These are phyloP conservation scores for Cyclura pinguis DNA, from an alignment of 2,797 vertebrate genomes.

Conservation along the genomic window DNA sequence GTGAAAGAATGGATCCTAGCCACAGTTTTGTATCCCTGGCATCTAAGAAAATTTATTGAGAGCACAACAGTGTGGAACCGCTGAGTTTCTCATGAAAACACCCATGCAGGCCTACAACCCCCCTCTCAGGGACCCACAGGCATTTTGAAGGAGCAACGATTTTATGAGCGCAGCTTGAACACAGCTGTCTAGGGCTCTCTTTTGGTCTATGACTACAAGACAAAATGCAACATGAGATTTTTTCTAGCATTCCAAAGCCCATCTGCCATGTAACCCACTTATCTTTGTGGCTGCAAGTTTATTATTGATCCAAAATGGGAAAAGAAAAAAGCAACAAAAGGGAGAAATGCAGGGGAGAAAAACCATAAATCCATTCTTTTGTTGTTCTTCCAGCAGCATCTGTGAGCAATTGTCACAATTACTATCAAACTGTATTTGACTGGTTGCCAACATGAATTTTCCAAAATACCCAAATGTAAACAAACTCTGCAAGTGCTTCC, in stretches of 20 bases:
- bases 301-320: constrained; percentile 81
- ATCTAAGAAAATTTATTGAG: constrained; percentile 58
- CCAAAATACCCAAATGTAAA: constrained; percentile 85
- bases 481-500: constrained; percentile 85
- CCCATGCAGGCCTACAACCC: constrained; percentile 47
- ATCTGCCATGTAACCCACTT: constrained; percentile 81
- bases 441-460: constrained; percentile 85
- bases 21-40: constrained; percentile 27
- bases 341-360: constrained; percentile 77
- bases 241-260: constrained; percentile 77
- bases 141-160: constrained; percentile 71
- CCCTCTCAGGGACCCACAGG: constrained; percentile 45
- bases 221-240: constrained; percentile 82
- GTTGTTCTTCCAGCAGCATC: constrained; percentile 88
- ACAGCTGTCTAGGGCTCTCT: constrained; percentile 81
- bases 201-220: constrained; percentile 78
- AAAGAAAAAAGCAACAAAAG: constrained; percentile 79
- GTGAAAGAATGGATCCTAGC: constrained; percentile 48
- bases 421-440: constrained; percentile 85
- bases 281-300: constrained; percentile 78
- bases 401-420: constrained; percentile 89
- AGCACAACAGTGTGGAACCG: constrained; percentile 31
- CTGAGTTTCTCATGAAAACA: constrained; percentile 65
- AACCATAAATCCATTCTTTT: constrained; percentile 83
- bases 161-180: constrained; percentile 83